A percentile compares a stretch with the other conserved stretches of the same genome.
Evolutionary conservation across 1,140 invertebrate genomes (phyloP).

Genomic region (Drosophila sproati): DNA sequence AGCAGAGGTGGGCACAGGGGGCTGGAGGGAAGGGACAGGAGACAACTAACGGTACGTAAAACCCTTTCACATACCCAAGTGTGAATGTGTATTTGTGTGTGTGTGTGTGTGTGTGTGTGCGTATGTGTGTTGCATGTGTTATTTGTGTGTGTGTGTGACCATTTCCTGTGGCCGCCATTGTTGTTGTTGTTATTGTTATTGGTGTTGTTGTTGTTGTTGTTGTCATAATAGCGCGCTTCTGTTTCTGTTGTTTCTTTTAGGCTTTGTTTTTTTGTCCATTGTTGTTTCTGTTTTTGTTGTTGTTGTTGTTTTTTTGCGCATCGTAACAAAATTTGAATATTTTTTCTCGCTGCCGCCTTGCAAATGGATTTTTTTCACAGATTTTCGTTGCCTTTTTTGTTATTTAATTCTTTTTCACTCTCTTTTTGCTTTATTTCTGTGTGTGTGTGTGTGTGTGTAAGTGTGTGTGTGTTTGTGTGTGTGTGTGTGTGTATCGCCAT

Average conservation of each 20-base stretch:
- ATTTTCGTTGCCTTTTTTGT: slow-evolving; percentile 75
- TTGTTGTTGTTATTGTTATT: slow-evolving; percentile 39
- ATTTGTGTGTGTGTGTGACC: slow-evolving; percentile 58
- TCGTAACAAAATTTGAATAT: slow-evolving; percentile 82
- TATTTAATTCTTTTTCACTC: slow-evolving; percentile 30
- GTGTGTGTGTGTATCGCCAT: slow-evolving; percentile 61
- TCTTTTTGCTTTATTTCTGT: slow-evolving; percentile 29
- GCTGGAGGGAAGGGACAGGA: slow-evolving; percentile 13
- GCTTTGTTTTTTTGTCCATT: slow-evolving; percentile 71
- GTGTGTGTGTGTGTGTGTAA: slow-evolving; percentile 19
- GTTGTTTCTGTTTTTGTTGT: slow-evolving; percentile 51
- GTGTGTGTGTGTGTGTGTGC: slow-evolving; percentile 53
- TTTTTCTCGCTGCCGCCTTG: slow-evolving; percentile 54
- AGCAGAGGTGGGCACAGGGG: slow-evolving; percentile 11
- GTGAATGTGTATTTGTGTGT: slow-evolving; percentile 35
- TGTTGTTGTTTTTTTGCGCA: slow-evolving; percentile 66
- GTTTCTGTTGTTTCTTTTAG: slow-evolving; percentile 67
- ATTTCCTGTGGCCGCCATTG: slow-evolving; percentile 80
- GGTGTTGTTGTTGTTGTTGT: slow-evolving; percentile 33
- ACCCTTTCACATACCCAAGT: slow-evolving; percentile 62
- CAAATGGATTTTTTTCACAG: slow-evolving; percentile 83
- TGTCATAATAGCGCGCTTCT: slow-evolving; percentile 51
- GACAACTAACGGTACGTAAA: slow-evolving; percentile 75
- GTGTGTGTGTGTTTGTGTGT: slow-evolving; percentile 38
- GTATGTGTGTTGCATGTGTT: slow-evolving; percentile 12